phyloP scores from a whole-genome alignment of 2,888 invertebrate genomes.

The Amphipoea lucens region DNA sequence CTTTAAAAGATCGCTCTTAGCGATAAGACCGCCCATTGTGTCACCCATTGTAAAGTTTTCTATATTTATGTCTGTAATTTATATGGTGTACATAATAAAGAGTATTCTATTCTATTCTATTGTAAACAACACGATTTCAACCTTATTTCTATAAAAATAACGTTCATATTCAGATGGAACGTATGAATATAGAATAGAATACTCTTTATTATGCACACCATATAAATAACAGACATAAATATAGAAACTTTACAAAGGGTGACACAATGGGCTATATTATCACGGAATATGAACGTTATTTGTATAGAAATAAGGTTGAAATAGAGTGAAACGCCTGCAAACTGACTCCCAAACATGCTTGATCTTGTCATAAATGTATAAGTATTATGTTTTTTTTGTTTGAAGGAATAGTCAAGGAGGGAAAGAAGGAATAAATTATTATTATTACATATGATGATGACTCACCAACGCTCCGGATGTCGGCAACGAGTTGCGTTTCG shows the following conservation, averaged over 20 bases:
- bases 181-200: background rate
- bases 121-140: no score
- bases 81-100: no score
- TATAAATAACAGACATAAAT: no score
- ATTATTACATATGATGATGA: conserved; percentile 25
- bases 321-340: background rate
- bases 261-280: no score
- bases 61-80: no score
- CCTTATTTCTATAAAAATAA: no score
- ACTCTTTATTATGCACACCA: no score
- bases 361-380: background rate
- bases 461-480: conserved; percentile 93
- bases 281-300: background rate
- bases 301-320: background rate
- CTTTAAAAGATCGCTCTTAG: no score
- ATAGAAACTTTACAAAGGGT: no score
- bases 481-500: conserved; percentile 96
- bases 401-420: background rate
- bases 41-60: no score
- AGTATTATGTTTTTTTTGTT: background rate
- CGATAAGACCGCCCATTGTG: no score
- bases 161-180: background rate
- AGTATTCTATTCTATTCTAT: no score
- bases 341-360: background rate
- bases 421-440: background rate